These are phyloP conservation scores for Peromyscus eremicus DNA, from an alignment of 2,797 vertebrate species.

Conservation along the genomic window DNA sequence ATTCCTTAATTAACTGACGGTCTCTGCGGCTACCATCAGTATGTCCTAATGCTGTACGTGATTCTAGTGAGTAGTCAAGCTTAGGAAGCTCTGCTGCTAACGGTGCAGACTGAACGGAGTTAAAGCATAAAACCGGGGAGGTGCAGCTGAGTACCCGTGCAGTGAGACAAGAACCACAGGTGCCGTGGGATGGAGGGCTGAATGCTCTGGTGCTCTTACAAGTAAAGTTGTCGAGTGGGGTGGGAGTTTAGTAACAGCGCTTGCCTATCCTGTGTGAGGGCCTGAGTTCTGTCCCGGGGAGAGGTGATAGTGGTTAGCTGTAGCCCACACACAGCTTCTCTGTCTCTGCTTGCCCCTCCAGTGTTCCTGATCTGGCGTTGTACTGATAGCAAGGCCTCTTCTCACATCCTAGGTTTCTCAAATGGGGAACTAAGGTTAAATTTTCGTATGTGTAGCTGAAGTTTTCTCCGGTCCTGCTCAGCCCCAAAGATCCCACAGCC, in stretches of 20 bases:
- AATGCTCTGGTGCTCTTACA: background rate
- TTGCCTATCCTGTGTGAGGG: background rate
- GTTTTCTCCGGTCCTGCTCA: too few relatives aligned
- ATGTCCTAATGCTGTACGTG: background rate
- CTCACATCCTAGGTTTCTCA: constrained; percentile 6
- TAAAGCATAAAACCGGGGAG: background rate
- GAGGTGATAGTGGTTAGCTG: background rate
- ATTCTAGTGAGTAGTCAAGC: background rate
- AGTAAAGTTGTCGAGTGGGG: background rate
- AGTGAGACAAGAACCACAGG: background rate
- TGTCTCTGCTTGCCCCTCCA: background rate
- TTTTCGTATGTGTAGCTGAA: background rate
- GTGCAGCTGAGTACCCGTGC: background rate
- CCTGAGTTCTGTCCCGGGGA: background rate
- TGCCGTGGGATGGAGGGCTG: background rate
- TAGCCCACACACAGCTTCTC: background rate
- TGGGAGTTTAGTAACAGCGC: background rate
- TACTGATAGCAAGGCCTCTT: background rate
- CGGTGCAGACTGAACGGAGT: background rate
- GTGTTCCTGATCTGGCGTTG: background rate
- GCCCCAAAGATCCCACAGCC: too few relatives aligned
- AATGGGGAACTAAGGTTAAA: constrained; percentile 9
- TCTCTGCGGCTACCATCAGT: background rate
- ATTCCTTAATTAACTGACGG: constrained; percentile 22
- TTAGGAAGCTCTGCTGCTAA: background rate